Base-by-base conservation (phyloP, 2,113 vertebrate genomes). In the Tychaedon coryphoeus region DNA sequence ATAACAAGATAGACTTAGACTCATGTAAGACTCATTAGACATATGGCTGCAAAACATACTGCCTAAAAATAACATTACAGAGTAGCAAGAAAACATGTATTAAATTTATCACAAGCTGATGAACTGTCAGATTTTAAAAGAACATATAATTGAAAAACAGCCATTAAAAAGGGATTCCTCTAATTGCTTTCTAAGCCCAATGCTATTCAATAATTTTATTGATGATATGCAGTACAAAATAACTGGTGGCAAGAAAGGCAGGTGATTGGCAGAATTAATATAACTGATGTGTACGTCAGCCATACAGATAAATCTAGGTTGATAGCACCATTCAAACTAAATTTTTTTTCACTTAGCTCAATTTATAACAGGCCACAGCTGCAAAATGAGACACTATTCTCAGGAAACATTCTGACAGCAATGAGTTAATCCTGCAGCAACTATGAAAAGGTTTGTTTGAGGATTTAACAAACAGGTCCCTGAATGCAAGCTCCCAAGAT, bases 91-190 rank as follows among this genome's bases (percentile, higher is more conserved):
- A 93, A 95, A 74, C 13, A 28, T 28, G 7, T 50, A 89, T 88
- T 86, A 91, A 77, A 71, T 85, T 82, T 81, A 86, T 48, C 54
- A 66, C 47, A 92, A 83, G 31, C 64, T 86, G 67, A 93, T 65
- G 48, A 79, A 86, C 71, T 79, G 82, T 62, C 20, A 77, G 60
- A 72, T 79, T 86, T 93, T 57, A 79, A 85, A 92, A 42, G 42
- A 92, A 86, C 2, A 5, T 19, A 22, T 66, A 86, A 90, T 10
- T 77, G 71, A 88, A 93, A 93, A 88, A 40, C 12, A 83, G 60
- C 25, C 87, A 83, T 93, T 95, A 92, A 86, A 87, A 86, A 83
- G 56, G 26, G 47, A 80, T 88, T 60, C 51, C 38, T 88, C 47
- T 67, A 94, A 94, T 23, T 73, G 47, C 47, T 71, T 88, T 92